Evolutionary conservation across 2,888 invertebrate species (phyloP), one percentile per base, ranked within the genome.

Genomic region (Drosophila trichaetosa): DNA sequence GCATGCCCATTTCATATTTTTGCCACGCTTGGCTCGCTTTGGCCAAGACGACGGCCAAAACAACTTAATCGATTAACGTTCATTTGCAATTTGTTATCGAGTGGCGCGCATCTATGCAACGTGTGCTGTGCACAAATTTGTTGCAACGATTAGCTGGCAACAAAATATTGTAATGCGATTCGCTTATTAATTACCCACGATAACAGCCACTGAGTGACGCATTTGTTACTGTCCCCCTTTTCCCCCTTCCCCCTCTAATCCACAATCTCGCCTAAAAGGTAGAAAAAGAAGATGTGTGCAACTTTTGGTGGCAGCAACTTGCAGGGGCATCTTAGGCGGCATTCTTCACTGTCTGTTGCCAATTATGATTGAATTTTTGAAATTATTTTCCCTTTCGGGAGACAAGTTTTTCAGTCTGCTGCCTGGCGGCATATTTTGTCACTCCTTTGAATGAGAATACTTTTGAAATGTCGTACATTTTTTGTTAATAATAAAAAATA

Each of bases 51-150:
- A 62, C 13, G 27, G 27, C 56, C 72, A 69, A 87, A 87, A 87
- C 89, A 87, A 89, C 87, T 87, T 85, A 87, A 87, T 87, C 87
- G 87, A 87, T 89, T 89, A 80, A 80, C 83, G 89, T 87, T 89
- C 86, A 87, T 87, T 87, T 87, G 86, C 77, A 87, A 86, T 87
- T 87, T 87, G 89, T 89, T 81, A 87, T 80, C 77, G 73, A 75
- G 63, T 69, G 73, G 78, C 29, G 64, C 62, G 69, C 54, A 62
- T 56, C 63, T 34, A 57, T 65, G 79, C 76, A 69, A 71, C 66
- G 65, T 67, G 66, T 65, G 54, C 52, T 38, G 56, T 40, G 27
- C 76, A 79, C 86, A 86, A 78, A 88, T 88, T 89, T 87, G 89
- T 86, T 86, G 87, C 86, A 83, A 75, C 85, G 82, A 88, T 87